These are phyloP conservation scores for Drosophila repletoides DNA, from an alignment of 1,140 invertebrate species.

Conservation along the genomic window DNA sequence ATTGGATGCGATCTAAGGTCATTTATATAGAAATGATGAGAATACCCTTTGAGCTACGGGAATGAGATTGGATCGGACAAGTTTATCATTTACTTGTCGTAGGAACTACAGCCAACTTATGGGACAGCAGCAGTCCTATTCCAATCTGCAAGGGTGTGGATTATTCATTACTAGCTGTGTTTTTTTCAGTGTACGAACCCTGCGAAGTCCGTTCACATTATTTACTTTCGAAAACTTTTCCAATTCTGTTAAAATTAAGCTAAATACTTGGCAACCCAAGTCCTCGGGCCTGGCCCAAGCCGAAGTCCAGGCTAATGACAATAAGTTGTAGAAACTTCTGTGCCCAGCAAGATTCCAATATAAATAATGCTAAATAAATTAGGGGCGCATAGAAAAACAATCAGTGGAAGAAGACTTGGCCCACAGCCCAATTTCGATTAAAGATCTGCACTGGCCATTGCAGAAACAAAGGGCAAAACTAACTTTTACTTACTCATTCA, in stretches of 20 bases:
- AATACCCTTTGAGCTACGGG: no score
- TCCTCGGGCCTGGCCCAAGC: no score
- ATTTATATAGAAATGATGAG: no score
- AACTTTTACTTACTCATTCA: constrained; percentile 68
- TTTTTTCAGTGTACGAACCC: no score
- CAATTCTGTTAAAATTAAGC: constrained; percentile 15
- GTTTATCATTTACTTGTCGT: no score
- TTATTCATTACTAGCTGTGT: no score
- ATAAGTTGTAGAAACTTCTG: constrained; percentile 11
- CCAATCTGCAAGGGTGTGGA: no score
- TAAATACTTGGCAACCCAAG: background rate
- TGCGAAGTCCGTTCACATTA: constrained; percentile 13
- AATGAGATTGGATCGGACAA: no score
- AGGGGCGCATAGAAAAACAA: constrained; percentile 65
- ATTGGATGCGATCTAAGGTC: no score
- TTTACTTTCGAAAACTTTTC: constrained; percentile 10
- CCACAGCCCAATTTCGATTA: constrained; percentile 65
- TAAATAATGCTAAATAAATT: constrained; percentile 75
- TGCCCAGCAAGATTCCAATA: constrained; percentile 26
- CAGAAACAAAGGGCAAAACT: constrained; percentile 60
- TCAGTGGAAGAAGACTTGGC: constrained; percentile 70
- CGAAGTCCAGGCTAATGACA: constrained; percentile 25
- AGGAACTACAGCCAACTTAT: no score
- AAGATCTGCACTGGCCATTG: constrained; percentile 3
- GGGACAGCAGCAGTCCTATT: no score